Percentiles rank a stretch among this genome's conserved stretches.
phyloP scores from a whole-genome alignment of 1,140 invertebrate species.

The Homalodisca vitripennis region DNA sequence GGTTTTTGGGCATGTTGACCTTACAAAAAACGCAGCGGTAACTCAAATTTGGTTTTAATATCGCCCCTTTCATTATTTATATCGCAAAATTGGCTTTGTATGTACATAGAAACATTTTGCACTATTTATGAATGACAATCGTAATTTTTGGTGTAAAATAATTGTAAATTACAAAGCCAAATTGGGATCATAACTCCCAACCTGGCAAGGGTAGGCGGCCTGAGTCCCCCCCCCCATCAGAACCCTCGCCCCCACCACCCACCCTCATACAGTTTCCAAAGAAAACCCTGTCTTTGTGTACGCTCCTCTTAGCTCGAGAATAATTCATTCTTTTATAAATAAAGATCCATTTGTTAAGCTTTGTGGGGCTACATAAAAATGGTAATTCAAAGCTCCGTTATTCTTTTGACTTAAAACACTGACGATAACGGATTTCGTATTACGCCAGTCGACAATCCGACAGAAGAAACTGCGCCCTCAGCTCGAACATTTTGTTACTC shows the following conservation, averaged over 20 bases:
- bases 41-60: too few species aligned
- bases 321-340: conserved; percentile 31
- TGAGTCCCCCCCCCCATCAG: neutral
- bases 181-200: too few species aligned
- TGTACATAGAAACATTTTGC: too few species aligned
- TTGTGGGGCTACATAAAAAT: conserved; percentile 26
- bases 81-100: too few species aligned
- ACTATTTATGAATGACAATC: too few species aligned
- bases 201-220: neutral
- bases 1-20: too few species aligned
- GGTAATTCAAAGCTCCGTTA: conserved; percentile 22
- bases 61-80: too few species aligned
- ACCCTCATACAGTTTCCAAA: conserved; percentile 26
- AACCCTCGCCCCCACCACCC: neutral
- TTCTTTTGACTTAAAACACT: conserved; percentile 28
- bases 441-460: neutral
- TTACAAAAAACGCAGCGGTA: too few species aligned
- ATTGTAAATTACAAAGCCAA: too few species aligned
- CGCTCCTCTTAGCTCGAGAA: conserved; percentile 13
- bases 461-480: conserved; percentile 14
- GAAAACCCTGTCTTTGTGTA: conserved; percentile 14
- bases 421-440: conserved; percentile 25
- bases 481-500: neutral
- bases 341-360: conserved; percentile 30
- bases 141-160: too few species aligned